phyloP scores from a whole-genome alignment of 2,113 vertebrate genomes.

The Scomber colias region DNA sequence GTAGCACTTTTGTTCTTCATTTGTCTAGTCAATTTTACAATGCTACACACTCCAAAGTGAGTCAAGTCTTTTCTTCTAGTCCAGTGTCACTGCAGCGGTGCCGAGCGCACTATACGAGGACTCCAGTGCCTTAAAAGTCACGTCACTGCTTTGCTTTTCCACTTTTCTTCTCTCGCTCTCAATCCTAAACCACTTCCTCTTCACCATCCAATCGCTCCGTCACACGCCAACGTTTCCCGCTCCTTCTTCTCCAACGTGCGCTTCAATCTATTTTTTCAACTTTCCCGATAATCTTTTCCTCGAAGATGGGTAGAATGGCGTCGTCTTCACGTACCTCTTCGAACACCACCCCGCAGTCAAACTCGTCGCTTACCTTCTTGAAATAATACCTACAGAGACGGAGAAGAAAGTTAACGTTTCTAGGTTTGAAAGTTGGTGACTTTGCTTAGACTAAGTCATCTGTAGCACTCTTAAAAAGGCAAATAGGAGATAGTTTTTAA shows the following conservation, averaged over 20 bases:
- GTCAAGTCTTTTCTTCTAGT: slow-evolving; percentile 51
- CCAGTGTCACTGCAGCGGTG: slow-evolving; percentile 11
- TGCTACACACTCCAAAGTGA: slow-evolving; percentile 87
- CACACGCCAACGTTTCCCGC: not conserved
- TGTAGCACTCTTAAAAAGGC: too few species aligned
- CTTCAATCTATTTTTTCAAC: slow-evolving; percentile 94
- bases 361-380: slow-evolving; percentile 97
- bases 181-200: slow-evolving; percentile 73
- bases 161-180: slow-evolving; percentile 74
- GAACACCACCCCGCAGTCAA: slow-evolving; percentile 96
- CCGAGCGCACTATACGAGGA: too few species aligned
- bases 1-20: slow-evolving; percentile 88
- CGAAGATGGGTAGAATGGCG: slow-evolving; percentile 90
- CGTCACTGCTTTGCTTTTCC: slow-evolving; percentile 37
- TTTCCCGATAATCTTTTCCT: slow-evolving; percentile 96
- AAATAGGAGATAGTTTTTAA: not conserved
- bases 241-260: not conserved
- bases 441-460: too few species aligned
- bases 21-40: slow-evolving; percentile 88
- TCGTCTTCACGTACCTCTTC: slow-evolving; percentile 95
- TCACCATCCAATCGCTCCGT: slow-evolving; percentile 22
- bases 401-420: not conserved
- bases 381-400: slow-evolving; percentile 92
- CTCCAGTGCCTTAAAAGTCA: slow-evolving; percentile 1
- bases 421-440: not conserved